A percentile compares a stretch with the other conserved stretches of the same genome.
Evolutionary conservation across 2,888 invertebrate genomes (phyloP).

Genomic region (Himalopsyche anomala): DNA sequence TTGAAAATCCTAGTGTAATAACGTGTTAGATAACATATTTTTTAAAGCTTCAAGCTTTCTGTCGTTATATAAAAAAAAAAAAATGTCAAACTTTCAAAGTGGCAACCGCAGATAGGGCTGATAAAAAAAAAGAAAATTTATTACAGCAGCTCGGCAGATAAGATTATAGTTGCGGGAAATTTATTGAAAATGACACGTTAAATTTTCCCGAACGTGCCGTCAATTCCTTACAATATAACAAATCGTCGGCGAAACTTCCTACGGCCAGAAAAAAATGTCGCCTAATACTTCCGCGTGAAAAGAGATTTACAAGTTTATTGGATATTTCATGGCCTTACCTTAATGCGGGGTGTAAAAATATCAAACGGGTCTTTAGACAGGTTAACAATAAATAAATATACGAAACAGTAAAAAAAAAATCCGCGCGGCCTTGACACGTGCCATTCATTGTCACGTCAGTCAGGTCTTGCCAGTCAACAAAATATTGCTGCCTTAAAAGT

Average conservation of each 20-base stretch:
- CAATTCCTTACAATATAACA: neutral
- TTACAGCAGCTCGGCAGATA: neutral
- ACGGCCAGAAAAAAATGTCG: neutral
- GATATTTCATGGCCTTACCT: conserved; percentile 29
- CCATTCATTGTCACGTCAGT: neutral
- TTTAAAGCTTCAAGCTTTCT: neutral
- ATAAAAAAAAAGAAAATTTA: conserved; percentile 18
- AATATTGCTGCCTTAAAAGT: neutral
- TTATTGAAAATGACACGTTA: conserved; percentile 27
- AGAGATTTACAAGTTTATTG: conserved; percentile 30
- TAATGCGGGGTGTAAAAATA: neutral
- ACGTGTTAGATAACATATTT: too few species aligned
- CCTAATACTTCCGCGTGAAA: neutral
- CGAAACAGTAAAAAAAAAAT: neutral
- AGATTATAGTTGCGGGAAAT: conserved; percentile 24
- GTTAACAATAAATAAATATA: conserved; percentile 23
- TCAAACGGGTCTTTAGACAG: conserved; percentile 4
- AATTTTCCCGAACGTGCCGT: neutral
- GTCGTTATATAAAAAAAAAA: neutral
- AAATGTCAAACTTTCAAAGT: neutral
- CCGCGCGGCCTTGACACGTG: conserved; percentile 18
- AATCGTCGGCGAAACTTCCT: neutral
- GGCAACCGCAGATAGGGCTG: neutral
- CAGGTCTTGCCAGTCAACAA: neutral
- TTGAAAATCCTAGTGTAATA: too few species aligned